Evolutionary conservation across 2,888 invertebrate species (phyloP).

Genomic region (Cheilosia variabilis): DNA sequence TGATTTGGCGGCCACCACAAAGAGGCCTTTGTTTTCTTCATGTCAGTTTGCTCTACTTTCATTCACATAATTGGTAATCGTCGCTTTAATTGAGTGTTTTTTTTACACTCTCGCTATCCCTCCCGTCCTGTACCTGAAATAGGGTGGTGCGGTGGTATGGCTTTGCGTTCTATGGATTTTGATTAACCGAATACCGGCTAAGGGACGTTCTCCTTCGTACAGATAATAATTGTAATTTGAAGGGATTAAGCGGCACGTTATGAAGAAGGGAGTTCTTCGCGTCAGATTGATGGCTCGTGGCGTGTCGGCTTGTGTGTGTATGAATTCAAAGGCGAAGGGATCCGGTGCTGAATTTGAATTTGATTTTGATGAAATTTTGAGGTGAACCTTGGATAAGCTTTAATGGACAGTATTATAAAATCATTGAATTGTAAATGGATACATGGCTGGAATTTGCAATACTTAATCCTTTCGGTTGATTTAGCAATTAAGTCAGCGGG

Average conservation of each 20-base stretch:
- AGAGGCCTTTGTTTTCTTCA: slow-evolving; percentile 39
- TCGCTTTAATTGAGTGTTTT: slow-evolving; percentile 69
- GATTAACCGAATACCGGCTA: slow-evolving; percentile 23
- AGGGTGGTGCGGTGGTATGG: background rate
- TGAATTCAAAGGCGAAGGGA: background rate
- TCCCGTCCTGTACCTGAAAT: background rate
- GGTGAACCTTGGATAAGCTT: slow-evolving; percentile 24
- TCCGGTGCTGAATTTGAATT: background rate
- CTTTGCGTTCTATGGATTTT: slow-evolving; percentile 23
- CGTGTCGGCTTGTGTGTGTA: background rate
- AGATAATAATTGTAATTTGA: slow-evolving; percentile 66
- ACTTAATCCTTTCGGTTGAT: slow-evolving; percentile 9
- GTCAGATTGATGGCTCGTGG: slow-evolving; percentile 2
- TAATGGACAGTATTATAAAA: slow-evolving; percentile 45
- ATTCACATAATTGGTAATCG: slow-evolving; percentile 64
- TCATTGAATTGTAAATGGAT: slow-evolving; percentile 60
- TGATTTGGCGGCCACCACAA: slow-evolving; percentile 42
- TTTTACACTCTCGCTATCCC: slow-evolving; percentile 11
- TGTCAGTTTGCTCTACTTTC: slow-evolving; percentile 45
- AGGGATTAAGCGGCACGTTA: slow-evolving; percentile 48
- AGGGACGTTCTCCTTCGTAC: slow-evolving; percentile 31
- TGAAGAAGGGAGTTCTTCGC: background rate
- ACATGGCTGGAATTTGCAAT: slow-evolving; percentile 45
- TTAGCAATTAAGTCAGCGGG: background rate
- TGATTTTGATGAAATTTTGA: slow-evolving; percentile 55